Base-by-base conservation (phyloP, 1,140 invertebrate genomes). In the Drosophila sechellia region DNA sequence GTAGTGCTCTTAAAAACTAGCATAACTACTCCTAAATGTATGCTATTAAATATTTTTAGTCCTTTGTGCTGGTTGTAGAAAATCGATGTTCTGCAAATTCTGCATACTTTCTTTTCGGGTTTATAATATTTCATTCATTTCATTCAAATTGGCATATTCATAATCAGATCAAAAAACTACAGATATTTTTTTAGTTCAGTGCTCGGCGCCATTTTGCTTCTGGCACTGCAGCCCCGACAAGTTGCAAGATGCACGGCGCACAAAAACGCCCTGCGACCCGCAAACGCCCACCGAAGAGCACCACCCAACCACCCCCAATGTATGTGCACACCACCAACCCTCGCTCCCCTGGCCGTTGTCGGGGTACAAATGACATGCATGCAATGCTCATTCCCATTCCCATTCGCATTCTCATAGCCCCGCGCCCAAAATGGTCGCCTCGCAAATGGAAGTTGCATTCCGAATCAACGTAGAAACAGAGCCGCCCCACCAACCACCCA, bases 361-460 rank as follows among this genome's bases (percentile, higher is more conserved):
- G 75, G 84, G 73, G 77, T 68, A 75, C 83, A 89, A 89, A 89
- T 89, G 85, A 89, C 84, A 89, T 89, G 84, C 84, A 89, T 89
- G 84, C 84, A 89, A 89, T 53, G 50, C 64, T 53, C 63, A 77
- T 76, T 55, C 66, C 65, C 58, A 42, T 42, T 59, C 39, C 42
- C 55, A 60, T 57, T 60, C 40, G 57, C 40, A 60, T 35, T 64
- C 57, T 34, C 40, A 66, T 64, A 35, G 48, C 34, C 49, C 66
- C 63, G 64, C 66, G 43, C 50, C 66, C 76, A 83, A 87, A 83
- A 89, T 89, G 84, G 84, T 89, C 84, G 85, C 59, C 60, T 70
- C 64, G 60, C 84, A 87, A 89, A 89, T 86, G 81, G 81, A 81
- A 83, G 75, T 83, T 72, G 79, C 72, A 74, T 71, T 72, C 12